Conservation (phyloP, 1,140 invertebrate genomes). For the Metaphire vulgaris region DNA sequence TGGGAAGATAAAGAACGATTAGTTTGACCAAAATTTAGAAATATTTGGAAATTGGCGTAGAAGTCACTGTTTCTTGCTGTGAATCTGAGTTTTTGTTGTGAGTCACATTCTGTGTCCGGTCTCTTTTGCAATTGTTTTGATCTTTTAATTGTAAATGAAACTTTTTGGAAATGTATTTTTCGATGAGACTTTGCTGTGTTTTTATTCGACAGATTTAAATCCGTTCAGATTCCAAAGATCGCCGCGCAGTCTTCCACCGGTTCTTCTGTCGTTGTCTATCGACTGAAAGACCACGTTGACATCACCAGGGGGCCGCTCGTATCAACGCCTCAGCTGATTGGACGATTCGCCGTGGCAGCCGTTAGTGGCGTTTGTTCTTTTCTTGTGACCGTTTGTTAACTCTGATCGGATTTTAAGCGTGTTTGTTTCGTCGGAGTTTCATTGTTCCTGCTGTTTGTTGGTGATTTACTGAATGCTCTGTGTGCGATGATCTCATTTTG, state of each 20-base stretch:
- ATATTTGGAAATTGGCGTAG: no score
- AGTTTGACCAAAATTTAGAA: no score
- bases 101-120: no score
- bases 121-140: no score
- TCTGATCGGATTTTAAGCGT: background rate
- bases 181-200: no score
- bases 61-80: no score
- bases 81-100: no score
- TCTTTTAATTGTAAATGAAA: no score
- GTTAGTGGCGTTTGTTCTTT: constrained; percentile 43
- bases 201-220: constrained; percentile 60
- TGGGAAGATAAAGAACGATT: no score
- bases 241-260: constrained; percentile 43
- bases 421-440: background rate
- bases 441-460: background rate
- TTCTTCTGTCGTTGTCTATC: constrained; percentile 67
- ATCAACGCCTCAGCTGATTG: constrained; percentile 65
- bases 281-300: constrained; percentile 76
- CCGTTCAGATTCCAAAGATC: constrained; percentile 75
- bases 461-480: background rate
- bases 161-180: no score
- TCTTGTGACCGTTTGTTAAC: constrained; percentile 13
- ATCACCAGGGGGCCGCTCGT: constrained; percentile 87
- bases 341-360: constrained; percentile 65
- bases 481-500: constrained; percentile 31